phyloP scores from a whole-genome alignment of 2,888 invertebrate species.

The Caenorhabditis sp. region DNA sequence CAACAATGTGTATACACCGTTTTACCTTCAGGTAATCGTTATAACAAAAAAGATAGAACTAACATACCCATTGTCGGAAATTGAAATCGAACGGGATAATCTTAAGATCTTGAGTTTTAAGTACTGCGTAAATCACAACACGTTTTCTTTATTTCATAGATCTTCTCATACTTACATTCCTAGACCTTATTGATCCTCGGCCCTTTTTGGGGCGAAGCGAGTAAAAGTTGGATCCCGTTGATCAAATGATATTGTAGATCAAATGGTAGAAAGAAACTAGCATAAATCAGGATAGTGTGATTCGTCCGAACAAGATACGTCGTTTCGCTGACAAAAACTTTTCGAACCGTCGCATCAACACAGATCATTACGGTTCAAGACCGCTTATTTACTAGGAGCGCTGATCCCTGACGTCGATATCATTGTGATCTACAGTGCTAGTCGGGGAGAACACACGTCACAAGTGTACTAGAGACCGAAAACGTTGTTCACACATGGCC shows the following conservation, averaged over 20 bases:
- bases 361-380: conserved; percentile 48
- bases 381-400: conserved; percentile 13
- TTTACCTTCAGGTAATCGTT: conserved; percentile 45
- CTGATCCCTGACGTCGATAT: neutral
- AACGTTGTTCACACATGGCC: conserved; percentile 44
- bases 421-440: conserved; percentile 36
- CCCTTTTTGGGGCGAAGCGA: neutral
- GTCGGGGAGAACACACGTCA: conserved; percentile 44
- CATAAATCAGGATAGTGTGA: conserved; percentile 18
- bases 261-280: conserved; percentile 2
- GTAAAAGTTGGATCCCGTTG: neutral
- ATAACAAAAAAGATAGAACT: too few species aligned
- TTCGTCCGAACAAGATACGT: conserved; percentile 26
- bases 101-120: too few species aligned
- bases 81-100: too few species aligned
- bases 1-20: conserved; percentile 21
- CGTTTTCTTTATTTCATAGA: too few species aligned
- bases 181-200: too few species aligned
- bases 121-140: too few species aligned
- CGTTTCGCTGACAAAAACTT: conserved; percentile 18
- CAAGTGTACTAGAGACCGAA: conserved; percentile 39
- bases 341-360: conserved; percentile 32
- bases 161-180: too few species aligned
- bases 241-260: conserved; percentile 18
- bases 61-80: too few species aligned